These are phyloP conservation scores for Eulithis prunata DNA, from an alignment of 2,888 invertebrate species.

Conservation along the genomic window DNA sequence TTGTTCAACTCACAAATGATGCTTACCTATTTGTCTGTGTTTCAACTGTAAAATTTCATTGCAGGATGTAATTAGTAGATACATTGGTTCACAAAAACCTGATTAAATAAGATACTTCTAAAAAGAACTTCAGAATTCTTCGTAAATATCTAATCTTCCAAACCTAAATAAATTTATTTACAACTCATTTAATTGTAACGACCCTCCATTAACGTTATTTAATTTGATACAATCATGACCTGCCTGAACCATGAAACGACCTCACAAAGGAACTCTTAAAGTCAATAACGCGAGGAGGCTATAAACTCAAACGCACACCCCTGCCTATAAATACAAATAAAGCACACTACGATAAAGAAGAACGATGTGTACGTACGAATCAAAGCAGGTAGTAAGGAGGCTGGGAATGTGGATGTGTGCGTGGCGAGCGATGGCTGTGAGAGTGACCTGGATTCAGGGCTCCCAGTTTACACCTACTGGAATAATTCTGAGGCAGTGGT, in stretches of 20 bases:
- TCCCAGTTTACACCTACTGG: constrained; percentile 51
- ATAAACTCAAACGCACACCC: constrained; percentile 51
- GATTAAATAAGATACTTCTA: too few species aligned
- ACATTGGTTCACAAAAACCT: too few species aligned
- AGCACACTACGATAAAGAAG: constrained; percentile 48
- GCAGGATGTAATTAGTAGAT: too few species aligned
- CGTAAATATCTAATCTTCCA: background rate
- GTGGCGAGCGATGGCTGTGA: constrained; percentile 48
- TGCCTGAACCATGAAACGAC: constrained; percentile 34
- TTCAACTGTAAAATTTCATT: background rate
- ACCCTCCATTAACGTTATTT: constrained; percentile 8
- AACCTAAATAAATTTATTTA: constrained; percentile 11
- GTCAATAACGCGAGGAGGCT: constrained; percentile 53
- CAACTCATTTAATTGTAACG: constrained; percentile 19
- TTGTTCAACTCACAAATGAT: too few species aligned
- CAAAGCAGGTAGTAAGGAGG: constrained; percentile 57
- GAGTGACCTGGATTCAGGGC: constrained; percentile 72
- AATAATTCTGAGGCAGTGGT: constrained; percentile 49
- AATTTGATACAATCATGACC: constrained; percentile 28
- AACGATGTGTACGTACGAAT: constrained; percentile 48
- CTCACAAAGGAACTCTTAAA: constrained; percentile 53
- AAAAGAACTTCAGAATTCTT: background rate
- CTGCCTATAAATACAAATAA: constrained; percentile 42
- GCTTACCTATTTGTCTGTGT: too few species aligned
- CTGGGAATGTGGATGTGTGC: constrained; percentile 47